Evolutionary conservation across 2,113 vertebrate genomes (phyloP), one percentile per base, ranked within the genome.

Genomic region (Microcebus murinus): DNA sequence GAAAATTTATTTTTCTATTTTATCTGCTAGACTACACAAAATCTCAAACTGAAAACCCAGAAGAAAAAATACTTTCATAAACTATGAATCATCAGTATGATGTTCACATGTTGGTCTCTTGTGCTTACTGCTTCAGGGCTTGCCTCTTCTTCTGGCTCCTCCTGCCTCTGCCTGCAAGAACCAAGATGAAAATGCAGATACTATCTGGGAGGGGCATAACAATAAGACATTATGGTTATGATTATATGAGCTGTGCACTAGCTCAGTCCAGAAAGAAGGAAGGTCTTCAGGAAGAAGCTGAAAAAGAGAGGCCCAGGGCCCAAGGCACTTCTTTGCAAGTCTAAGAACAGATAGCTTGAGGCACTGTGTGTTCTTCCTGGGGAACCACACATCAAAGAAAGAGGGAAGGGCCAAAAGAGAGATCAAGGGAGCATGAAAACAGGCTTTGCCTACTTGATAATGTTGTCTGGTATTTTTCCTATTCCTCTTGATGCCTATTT

Each of bases 401-500:
- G 29, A 55, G 25, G 57, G 21, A 55, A 55, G 27, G 48, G 13
- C 45, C 52, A 52, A 42, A 36, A 11, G 20, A 27, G 61, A 27
- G 12, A 59, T 11, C 2, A 27, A 67, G 21, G 34, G 18, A 83
- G 14, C 8, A 29, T 52, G 68, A 52, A 85, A 55, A 61, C 2
- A 34, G 39, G 12, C 9, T 39, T 39, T 87, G 73, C 42, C 48
- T 70, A n/a, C n/a, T 82, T 55, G 39, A 67, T 79, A 61, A 85
- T 5, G 12, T 25, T 9, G 25, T 11, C 82, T 68, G 87, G 39
- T 73, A 55, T 87, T 87, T 91, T 83, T 65, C 70, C 63, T 48
- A 52, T 36, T 96, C 61, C 27, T 95, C 79, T 89, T 82, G 86
- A 93, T 79, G 67, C 12, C 63, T 73, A 42, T 79, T 96, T 96